These are phyloP conservation scores for Oryzias dopingdopingensis DNA, from an alignment of 2,797 vertebrate species.

Conservation along the genomic window DNA sequence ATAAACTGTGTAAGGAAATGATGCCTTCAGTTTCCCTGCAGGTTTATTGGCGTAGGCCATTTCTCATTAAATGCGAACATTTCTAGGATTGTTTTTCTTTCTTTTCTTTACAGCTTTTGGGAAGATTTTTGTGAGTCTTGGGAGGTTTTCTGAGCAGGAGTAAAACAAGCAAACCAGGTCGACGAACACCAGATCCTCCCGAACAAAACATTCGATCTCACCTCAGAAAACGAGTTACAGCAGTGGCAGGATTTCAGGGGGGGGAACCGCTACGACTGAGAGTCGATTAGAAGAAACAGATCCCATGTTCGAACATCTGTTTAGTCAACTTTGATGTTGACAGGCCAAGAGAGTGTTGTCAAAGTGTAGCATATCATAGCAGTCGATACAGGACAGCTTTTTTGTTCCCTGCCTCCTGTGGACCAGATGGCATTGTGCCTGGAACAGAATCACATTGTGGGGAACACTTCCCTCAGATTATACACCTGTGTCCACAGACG, in stretches of 20 bases:
- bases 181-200: background rate
- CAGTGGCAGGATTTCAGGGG: slow-evolving; percentile 7
- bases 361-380: slow-evolving; percentile 11
- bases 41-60: too few species aligned
- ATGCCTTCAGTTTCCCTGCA: too few species aligned
- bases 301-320: too few species aligned
- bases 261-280: too few species aligned
- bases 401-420: slow-evolving; percentile 44
- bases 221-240: slow-evolving; percentile 4
- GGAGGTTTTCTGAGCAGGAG: slow-evolving; percentile 11
- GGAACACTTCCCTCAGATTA: slow-evolving; percentile 25
- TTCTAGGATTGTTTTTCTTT: slow-evolving; percentile 7
- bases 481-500: slow-evolving; percentile 23
- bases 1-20: too few species aligned
- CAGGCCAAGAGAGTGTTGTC: background rate
- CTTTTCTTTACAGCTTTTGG: slow-evolving; percentile 8
- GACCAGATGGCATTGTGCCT: slow-evolving; percentile 38
- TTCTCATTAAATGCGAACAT: background rate
- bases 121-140: slow-evolving; percentile 5
- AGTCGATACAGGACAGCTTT: slow-evolving; percentile 31
- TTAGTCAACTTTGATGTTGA: background rate
- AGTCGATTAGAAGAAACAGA: background rate
- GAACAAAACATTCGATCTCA: slow-evolving; percentile 13
- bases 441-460: slow-evolving; percentile 49
- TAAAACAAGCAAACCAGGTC: slow-evolving; percentile 3